Base-by-base conservation (phyloP, 1,140 invertebrate species). In the Drosophila sulfurigaster region DNA sequence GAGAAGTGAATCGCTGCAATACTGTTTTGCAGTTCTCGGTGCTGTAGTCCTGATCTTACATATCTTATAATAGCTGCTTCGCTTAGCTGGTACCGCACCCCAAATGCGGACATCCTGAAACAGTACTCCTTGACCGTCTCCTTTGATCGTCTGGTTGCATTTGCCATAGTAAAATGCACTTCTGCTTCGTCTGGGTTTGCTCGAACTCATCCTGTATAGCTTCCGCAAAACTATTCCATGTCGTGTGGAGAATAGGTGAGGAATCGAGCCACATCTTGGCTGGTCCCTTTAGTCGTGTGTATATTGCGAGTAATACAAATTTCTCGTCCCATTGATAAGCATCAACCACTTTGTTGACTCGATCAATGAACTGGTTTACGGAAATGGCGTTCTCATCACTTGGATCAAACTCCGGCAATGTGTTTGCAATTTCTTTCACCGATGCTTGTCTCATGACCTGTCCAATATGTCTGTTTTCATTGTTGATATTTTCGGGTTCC, bases 321-420 rank as follows among this genome's bases (percentile, higher is more conserved):
- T 52, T 52, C n/a, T 52, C 49, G 10, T 52, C 49, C 25, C 16
- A 28, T 28, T n/a, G 10, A 4, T 35, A 32, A 13, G 51, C 51
- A 54, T 54, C 11, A 32, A 32, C 30, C 5, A 32, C 20, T 32
- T 32, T 28, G 20, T 25, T 25, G 20, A 25, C 20, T 25, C 20
- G 20, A 25, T 25, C 20, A 25, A 25, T 25, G 3, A 52, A 52
- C 25, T 52, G 25, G 28, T 32, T 20, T 30, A 32, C 49, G 20
- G 25, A 52, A 20, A 52, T 52, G 28, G 20, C 25, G 49, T 52
- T 52, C 11, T 52, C 20, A 30, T 52, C 49, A 25, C 28, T 30
- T 3, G 25, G 49, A 52, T 52, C 25, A 10, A 54, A 54, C 51
- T 54, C 30, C 32, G 51, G 28, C 30, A 35, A 54, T 1, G 51